Evolutionary conservation across 2,888 invertebrate species (phyloP).

Genomic region (Endomychus coccineus): DNA sequence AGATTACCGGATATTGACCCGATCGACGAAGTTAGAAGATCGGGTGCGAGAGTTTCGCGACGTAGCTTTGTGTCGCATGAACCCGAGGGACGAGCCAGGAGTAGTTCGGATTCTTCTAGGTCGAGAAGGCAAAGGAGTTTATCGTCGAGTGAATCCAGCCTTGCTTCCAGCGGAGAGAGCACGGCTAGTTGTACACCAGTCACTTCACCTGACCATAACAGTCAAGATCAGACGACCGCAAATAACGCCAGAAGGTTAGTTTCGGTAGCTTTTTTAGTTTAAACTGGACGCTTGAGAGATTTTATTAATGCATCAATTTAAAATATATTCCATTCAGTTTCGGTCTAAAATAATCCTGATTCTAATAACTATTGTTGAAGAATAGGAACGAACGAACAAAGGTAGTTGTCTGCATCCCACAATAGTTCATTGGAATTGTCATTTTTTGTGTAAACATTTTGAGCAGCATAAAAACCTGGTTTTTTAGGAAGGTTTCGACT

Average conservation of each 20-base stretch:
- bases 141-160: conserved; percentile 41
- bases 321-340: no score
- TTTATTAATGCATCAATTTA: no score
- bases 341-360: no score
- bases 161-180: conserved; percentile 40
- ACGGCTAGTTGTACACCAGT: conserved; percentile 34
- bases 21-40: conserved; percentile 22
- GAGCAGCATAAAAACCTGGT: no score
- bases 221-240: conserved; percentile 22
- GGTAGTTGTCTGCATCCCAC: no score
- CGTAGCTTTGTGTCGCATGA: conserved; percentile 29
- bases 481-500: no score
- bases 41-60: conserved; percentile 29
- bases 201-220: conserved; percentile 26
- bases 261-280: no score
- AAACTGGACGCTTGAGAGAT: no score
- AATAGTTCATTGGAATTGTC: no score
- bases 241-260: conserved; percentile 26
- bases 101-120: conserved; percentile 39
- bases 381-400: no score
- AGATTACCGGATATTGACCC: conserved; percentile 22
- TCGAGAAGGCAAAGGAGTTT: conserved; percentile 38
- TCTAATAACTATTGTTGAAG: no score
- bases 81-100: conserved; percentile 31
- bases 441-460: no score